phyloP scores from a whole-genome alignment of 2,888 invertebrate species.

The Drosophila quinaria region DNA sequence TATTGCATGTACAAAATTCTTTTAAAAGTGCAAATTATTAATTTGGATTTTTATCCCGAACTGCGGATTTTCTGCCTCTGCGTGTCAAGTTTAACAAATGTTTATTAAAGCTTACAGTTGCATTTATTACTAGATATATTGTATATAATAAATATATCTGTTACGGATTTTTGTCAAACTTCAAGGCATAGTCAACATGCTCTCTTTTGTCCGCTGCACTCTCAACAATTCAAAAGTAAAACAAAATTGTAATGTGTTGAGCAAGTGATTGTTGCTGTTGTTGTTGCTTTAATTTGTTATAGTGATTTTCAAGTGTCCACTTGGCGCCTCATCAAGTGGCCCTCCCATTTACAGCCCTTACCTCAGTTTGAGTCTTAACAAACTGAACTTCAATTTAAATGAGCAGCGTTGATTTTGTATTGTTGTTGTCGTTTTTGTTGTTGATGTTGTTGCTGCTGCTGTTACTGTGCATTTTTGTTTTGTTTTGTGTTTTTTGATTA shows the following conservation, averaged over 20 bases:
- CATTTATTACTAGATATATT: no score
- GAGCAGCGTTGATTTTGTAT: conserved; percentile 30
- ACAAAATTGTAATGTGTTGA: conserved; percentile 13
- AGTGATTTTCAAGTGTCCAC: conserved; percentile 47
- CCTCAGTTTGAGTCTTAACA: conserved; percentile 17
- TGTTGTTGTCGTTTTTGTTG: conserved; percentile 30
- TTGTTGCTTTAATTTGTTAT: conserved; percentile 35
- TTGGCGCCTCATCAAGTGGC: conserved; percentile 38
- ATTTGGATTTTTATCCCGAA: no score
- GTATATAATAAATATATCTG: background rate
- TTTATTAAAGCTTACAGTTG: no score
- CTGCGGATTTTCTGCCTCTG: no score
- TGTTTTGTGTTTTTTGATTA: conserved; percentile 39
- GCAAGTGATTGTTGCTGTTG: conserved; percentile 18
- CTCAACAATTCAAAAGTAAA: background rate
- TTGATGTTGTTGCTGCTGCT: conserved; percentile 19
- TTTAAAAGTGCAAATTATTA: no score
- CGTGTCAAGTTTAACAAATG: no score
- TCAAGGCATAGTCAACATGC: background rate
- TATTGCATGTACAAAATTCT: no score
- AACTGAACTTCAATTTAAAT: conserved; percentile 53
- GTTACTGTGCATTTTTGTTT: conserved; percentile 25
- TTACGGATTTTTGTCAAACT: background rate
- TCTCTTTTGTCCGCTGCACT: background rate
- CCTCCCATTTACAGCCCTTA: background rate